Conservation (phyloP, 2,797 vertebrate genomes). For the Lepilemur septentrionalis region DNA sequence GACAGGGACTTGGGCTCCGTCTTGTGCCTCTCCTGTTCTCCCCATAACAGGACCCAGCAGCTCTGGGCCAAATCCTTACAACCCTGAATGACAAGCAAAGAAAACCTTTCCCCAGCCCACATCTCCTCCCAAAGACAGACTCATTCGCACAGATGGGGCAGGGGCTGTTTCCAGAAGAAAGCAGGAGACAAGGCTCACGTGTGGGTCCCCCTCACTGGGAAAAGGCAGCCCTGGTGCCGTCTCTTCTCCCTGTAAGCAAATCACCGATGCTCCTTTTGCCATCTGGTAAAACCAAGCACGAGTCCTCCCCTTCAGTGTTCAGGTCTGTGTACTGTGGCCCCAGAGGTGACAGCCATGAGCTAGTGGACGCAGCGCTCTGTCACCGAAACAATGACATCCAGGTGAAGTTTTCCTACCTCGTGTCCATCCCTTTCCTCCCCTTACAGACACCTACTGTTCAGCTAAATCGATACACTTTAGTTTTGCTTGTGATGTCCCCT, state of each 20-base stretch:
- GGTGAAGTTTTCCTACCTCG: too few relatives aligned
- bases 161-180: background rate
- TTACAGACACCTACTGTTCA: accelerated
- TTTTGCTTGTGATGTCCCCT: background rate
- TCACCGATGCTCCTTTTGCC: accelerated
- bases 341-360: accelerated
- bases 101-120: too few relatives aligned
- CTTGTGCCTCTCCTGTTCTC: too few relatives aligned
- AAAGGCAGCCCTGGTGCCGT: accelerated
- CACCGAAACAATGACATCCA: accelerated
- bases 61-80: background rate
- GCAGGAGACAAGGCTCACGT: too few relatives aligned
- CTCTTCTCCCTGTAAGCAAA: background rate
- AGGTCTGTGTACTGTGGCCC: accelerated
- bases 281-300: accelerated
- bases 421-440: accelerated
- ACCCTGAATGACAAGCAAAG: background rate
- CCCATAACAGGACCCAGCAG: too few relatives aligned
- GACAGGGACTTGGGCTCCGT: too few relatives aligned
- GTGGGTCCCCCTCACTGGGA: accelerated
- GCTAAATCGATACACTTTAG: accelerated
- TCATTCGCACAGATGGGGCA: accelerated
- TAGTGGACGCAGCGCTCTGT: accelerated
- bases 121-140: background rate
- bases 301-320: accelerated